Evolutionary conservation across 2,888 invertebrate genomes (phyloP).

Genomic region (Nephrotoma guestfalica): DNA sequence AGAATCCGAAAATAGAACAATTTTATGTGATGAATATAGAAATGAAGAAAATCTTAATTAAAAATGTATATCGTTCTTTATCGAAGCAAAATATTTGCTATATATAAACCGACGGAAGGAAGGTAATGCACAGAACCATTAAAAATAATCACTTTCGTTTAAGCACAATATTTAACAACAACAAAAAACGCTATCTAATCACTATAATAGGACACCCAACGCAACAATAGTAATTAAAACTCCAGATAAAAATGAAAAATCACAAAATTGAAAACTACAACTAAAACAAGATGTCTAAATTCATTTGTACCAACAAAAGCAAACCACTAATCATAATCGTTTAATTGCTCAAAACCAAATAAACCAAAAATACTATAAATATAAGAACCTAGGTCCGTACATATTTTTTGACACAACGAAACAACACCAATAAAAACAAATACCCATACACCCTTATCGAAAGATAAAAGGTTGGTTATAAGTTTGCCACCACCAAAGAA

Average conservation of each 20-base stretch:
- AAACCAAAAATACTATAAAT: background rate
- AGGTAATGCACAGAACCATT: background rate
- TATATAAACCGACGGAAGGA: background rate
- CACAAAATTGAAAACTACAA: background rate
- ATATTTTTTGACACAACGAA: background rate
- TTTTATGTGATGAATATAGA: background rate
- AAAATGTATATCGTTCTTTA: background rate
- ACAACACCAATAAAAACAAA: background rate
- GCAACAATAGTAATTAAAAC: background rate
- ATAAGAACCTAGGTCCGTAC: background rate
- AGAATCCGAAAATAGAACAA: background rate
- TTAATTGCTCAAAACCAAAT: background rate
- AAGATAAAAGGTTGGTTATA: background rate
- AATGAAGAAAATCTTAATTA: background rate
- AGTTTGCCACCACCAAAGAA: background rate
- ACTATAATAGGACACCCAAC: background rate
- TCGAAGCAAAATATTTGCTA: too few relatives aligned
- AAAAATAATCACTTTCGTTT: background rate
- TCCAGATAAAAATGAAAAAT: background rate
- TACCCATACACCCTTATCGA: background rate
- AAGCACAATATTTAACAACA: background rate
- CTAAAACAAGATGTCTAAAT: background rate
- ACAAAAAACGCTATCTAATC: background rate
- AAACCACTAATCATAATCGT: background rate
- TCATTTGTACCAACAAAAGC: background rate